Evolutionary conservation across 2,797 vertebrate species (phyloP).

Genomic region (Meriones psammophilus): DNA sequence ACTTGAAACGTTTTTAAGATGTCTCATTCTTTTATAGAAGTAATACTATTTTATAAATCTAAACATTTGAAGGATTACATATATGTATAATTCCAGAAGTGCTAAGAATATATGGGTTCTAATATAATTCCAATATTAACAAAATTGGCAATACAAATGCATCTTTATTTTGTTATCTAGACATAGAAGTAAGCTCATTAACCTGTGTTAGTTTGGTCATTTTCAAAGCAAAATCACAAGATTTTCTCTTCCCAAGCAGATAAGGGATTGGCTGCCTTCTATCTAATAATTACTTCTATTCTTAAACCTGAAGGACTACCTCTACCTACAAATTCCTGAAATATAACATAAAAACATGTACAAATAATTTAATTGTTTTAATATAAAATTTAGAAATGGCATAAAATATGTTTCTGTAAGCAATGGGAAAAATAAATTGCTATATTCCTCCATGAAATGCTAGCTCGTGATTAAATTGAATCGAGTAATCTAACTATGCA

Average conservation of each 20-base stretch:
- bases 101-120: conserved; percentile 50
- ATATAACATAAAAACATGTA: neutral
- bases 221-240: neutral
- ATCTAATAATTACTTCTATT: neutral
- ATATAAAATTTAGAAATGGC: conserved; percentile 34
- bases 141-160: conserved; percentile 54
- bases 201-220: conserved; percentile 67
- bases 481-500: neutral
- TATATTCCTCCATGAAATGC: neutral
- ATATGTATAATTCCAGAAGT: conserved; percentile 50
- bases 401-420: neutral
- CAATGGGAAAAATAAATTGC: neutral
- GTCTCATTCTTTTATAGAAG: conserved; percentile 41
- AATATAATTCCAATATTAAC: conserved; percentile 55
- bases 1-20: conserved; percentile 52
- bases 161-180: neutral
- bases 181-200: conserved; percentile 1
- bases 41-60: conserved; percentile 56
- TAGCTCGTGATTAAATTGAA: neutral
- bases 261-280: neutral
- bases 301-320: neutral
- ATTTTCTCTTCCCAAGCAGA: conserved; percentile 12
- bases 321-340: conserved; percentile 28
- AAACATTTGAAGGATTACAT: conserved; percentile 27
- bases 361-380: conserved; percentile 45